Evolutionary conservation across 2,797 vertebrate species (phyloP).

Genomic region (Apogon hyalosoma): DNA sequence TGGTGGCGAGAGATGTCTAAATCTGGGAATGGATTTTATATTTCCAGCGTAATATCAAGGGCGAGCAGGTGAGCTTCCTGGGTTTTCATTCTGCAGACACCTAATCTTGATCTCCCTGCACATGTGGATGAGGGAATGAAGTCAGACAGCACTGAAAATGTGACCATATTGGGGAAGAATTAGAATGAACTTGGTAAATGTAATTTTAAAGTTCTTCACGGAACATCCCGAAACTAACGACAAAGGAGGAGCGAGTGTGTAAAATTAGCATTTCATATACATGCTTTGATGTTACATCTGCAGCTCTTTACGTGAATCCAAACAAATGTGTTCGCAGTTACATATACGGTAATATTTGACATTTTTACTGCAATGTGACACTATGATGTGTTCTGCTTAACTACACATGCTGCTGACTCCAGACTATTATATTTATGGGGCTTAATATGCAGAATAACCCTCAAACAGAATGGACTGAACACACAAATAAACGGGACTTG

Average conservation of each 20-base stretch:
- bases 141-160: constrained; percentile 70
- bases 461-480: constrained; percentile 26
- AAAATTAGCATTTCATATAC: constrained; percentile 48
- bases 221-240: constrained; percentile 55
- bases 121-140: constrained; percentile 74
- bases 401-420: constrained; percentile 14
- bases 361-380: constrained; percentile 23
- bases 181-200: constrained; percentile 61
- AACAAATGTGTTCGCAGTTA: constrained; percentile 21
- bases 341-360: constrained; percentile 20
- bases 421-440: constrained; percentile 30
- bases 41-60: constrained; percentile 83
- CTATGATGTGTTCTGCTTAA: constrained; percentile 10
- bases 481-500: constrained; percentile 37
- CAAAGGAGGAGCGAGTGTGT: constrained; percentile 33
- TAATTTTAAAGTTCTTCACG: constrained; percentile 46
- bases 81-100: constrained; percentile 80
- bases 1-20: constrained; percentile 78
- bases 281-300: constrained; percentile 12
- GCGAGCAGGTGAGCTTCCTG: constrained; percentile 80
- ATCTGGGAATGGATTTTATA: constrained; percentile 83
- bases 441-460: constrained; percentile 25
- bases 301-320: constrained; percentile 6
- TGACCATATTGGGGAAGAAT: constrained; percentile 62
- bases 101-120: constrained; percentile 81